Evolutionary conservation across 1,140 invertebrate genomes (phyloP).

Genomic region (Subanguina moxae): DNA sequence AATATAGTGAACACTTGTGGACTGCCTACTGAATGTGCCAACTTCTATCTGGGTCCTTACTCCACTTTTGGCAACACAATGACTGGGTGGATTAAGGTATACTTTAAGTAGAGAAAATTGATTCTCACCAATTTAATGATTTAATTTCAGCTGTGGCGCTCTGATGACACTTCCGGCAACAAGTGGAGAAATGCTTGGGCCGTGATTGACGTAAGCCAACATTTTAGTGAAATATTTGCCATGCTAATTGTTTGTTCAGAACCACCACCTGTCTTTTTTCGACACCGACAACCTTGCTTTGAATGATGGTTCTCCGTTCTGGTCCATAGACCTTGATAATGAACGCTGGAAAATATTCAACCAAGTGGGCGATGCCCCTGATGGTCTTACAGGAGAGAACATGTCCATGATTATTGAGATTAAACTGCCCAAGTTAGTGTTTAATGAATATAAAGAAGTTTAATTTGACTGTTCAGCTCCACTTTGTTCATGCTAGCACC

Average conservation of each 20-base stretch:
- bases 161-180: slow-evolving; percentile 14
- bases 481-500: slow-evolving; percentile 34
- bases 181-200: slow-evolving; percentile 37
- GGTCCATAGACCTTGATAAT: slow-evolving; percentile 29
- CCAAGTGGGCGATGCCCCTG: slow-evolving; percentile 21
- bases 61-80: slow-evolving; percentile 9
- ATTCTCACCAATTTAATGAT: background rate
- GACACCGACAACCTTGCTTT: slow-evolving; percentile 25
- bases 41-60: slow-evolving; percentile 31
- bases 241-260: too few species aligned
- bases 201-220: slow-evolving; percentile 19
- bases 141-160: slow-evolving; percentile 3
- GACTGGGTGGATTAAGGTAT: slow-evolving; percentile 33
- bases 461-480: slow-evolving; percentile 14
- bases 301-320: slow-evolving; percentile 19
- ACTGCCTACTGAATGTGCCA: slow-evolving; percentile 29
- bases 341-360: slow-evolving; percentile 41
- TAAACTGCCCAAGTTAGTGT: slow-evolving; percentile 29
- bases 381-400: slow-evolving; percentile 12
- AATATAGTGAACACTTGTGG: slow-evolving; percentile 36
- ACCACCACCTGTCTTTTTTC: slow-evolving; percentile 17
- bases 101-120: background rate
- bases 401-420: slow-evolving; percentile 36
- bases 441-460: background rate
- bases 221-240: too few species aligned